phyloP scores from a whole-genome alignment of 2,113 vertebrate species.

The Crotalus tigris region DNA sequence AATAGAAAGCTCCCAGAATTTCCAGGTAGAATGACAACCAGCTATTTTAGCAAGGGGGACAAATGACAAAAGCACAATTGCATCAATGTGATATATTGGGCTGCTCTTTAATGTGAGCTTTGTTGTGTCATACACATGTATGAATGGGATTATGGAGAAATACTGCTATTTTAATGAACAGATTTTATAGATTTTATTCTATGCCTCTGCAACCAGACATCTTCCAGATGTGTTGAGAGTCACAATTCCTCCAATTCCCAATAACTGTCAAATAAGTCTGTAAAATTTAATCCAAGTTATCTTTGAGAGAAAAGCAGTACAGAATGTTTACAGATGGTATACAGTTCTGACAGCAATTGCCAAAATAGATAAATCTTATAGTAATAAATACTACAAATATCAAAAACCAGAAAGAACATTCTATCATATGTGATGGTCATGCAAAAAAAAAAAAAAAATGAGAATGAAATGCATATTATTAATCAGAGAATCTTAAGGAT shows the following conservation, averaged over 20 bases:
- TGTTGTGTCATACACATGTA: background rate
- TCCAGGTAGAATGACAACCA: background rate
- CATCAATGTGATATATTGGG: background rate
- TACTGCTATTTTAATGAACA: background rate
- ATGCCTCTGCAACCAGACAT: background rate
- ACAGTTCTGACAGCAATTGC: background rate
- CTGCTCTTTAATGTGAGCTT: background rate
- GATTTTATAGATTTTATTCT: background rate
- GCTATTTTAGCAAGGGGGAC: background rate
- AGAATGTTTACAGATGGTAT: background rate
- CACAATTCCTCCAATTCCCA: background rate
- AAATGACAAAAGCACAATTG: background rate
- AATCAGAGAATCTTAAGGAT: background rate
- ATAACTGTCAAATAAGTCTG: background rate
- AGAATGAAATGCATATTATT: background rate
- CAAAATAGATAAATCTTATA: background rate
- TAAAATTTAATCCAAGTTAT: background rate
- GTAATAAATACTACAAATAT: background rate
- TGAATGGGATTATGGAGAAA: background rate
- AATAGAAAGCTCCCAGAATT: background rate
- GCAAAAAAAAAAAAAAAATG: background rate
- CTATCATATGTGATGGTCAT: background rate
- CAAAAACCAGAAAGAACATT: background rate
- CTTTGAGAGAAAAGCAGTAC: background rate
- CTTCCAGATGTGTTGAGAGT: background rate